A percentile compares a stretch with the other conserved stretches of the same genome.
Conservation (phyloP, 2,113 vertebrate genomes). For the Brevimyrus niger region DNA sequence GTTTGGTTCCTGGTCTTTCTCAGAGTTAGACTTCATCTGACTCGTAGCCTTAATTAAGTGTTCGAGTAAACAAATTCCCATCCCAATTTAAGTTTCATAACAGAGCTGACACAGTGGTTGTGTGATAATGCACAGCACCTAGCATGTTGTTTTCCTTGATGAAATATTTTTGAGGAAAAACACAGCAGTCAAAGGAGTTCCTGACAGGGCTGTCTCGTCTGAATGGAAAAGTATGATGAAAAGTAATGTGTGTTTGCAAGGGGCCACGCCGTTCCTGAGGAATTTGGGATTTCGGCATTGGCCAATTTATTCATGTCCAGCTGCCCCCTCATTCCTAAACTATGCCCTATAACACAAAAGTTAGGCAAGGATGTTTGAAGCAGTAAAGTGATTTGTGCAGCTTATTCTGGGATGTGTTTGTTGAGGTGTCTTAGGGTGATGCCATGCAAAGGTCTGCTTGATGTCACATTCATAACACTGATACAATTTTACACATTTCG, state of each 20-base stretch:
- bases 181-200: background rate
- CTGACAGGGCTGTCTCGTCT: background rate
- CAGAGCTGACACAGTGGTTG: background rate
- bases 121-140: background rate
- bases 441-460: background rate
- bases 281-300: background rate
- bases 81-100: background rate
- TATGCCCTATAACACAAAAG: background rate
- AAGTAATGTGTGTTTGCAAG: background rate
- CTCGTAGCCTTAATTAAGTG: background rate
- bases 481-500: background rate
- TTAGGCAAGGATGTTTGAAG: background rate
- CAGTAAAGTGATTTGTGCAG: background rate
- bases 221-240: background rate
- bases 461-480: background rate
- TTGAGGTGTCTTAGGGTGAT: background rate
- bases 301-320: background rate
- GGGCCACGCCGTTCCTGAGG: background rate
- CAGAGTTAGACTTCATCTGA: background rate
- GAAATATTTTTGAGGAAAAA: background rate
- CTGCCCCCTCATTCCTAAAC: background rate
- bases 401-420: background rate
- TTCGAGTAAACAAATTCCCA: background rate
- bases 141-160: background rate
- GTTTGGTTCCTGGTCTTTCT: background rate